Evolutionary conservation across 2,888 invertebrate genomes (phyloP).

Genomic region (Perithous albicinctus): DNA sequence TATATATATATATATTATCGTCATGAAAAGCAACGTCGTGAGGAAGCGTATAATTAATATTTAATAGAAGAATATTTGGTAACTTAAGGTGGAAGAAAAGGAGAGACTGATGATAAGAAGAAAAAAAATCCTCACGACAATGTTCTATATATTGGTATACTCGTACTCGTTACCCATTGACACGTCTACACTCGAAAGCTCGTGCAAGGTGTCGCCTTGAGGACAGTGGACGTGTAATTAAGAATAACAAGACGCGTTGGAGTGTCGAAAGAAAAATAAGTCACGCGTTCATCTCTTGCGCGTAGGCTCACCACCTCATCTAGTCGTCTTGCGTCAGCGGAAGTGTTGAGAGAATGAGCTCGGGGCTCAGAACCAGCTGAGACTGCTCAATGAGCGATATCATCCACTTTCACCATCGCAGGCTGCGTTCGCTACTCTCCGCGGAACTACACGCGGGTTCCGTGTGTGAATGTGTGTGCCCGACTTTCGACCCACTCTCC

Average conservation of each 20-base stretch:
- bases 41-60: constrained; percentile 27
- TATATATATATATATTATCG: neutral
- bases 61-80: constrained; percentile 31
- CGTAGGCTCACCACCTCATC: constrained; percentile 28
- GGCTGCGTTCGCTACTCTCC: constrained; percentile 21
- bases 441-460: constrained; percentile 21
- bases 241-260: constrained; percentile 27
- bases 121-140: constrained; percentile 40
- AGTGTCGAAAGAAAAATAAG: constrained; percentile 27
- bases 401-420: constrained; percentile 68
- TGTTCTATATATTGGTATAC: constrained; percentile 29
- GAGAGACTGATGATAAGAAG: constrained; percentile 35
- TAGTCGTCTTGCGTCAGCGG: constrained; percentile 66
- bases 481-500: constrained; percentile 63
- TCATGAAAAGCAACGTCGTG: constrained; percentile 20
- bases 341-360: constrained; percentile 61
- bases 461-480: constrained; percentile 49
- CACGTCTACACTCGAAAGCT: constrained; percentile 32
- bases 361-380: constrained; percentile 7
- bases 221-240: constrained; percentile 14
- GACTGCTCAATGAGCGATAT: constrained; percentile 62
- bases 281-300: constrained; percentile 43
- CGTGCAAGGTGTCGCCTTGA: constrained; percentile 11
- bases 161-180: constrained; percentile 22
- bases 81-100: neutral